phyloP scores from a whole-genome alignment of 1,140 invertebrate genomes.

The Amphibalanus amphitrite region DNA sequence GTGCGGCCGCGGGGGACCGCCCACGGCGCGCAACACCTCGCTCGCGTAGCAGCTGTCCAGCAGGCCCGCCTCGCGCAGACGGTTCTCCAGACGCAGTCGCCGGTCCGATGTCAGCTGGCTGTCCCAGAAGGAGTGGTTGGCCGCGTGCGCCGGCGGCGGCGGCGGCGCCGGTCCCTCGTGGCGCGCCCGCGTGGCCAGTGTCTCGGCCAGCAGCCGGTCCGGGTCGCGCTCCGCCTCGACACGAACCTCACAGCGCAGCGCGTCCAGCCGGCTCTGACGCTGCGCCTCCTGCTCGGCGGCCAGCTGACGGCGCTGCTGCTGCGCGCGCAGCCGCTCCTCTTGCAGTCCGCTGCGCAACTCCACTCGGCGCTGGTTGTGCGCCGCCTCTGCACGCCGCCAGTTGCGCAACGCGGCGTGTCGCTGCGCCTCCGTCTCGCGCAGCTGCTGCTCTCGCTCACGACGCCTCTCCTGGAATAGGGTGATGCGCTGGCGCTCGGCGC shows the following conservation, averaged over 20 bases:
- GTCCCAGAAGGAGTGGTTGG: background rate
- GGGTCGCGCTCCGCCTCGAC: background rate
- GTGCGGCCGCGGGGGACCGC: background rate
- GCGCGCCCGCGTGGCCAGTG: background rate
- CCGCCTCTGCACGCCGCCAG: background rate
- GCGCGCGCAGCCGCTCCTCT: background rate
- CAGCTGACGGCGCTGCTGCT: background rate
- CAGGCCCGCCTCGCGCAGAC: background rate
- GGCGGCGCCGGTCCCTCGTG: too few species aligned
- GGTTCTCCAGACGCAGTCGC: background rate
- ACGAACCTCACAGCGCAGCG: background rate
- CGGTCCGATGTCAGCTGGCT: background rate
- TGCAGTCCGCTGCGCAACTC: background rate
- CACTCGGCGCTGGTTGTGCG: background rate
- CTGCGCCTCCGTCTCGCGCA: background rate
- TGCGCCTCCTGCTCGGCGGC: background rate
- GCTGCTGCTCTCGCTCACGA: background rate
- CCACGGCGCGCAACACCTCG: background rate
- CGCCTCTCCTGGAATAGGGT: background rate
- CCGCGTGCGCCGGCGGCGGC: too few species aligned
- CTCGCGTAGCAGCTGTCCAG: background rate
- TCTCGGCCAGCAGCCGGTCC: background rate
- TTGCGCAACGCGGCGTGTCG: background rate
- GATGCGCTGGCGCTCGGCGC: background rate
- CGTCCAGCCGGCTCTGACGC: background rate